Conservation (phyloP, 35 echinoderm and acorn worm genomes). For the Strongylocentrotus purpuratus region DNA sequence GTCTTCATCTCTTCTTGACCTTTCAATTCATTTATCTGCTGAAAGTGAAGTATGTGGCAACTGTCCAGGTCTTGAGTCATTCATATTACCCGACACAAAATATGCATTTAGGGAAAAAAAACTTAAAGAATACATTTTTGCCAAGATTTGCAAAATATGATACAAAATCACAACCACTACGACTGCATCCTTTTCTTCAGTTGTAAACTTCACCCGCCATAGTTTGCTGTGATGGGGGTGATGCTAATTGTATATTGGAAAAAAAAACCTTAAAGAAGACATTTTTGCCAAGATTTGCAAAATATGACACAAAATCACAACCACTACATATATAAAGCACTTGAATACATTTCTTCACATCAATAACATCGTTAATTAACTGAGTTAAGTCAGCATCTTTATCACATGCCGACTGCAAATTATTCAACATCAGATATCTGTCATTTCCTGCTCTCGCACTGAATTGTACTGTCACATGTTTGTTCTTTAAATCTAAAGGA, state of each 20-base stretch:
- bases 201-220: too few species aligned
- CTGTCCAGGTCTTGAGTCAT: not conserved
- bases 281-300: conserved; percentile 53
- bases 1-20: too few species aligned
- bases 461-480: conserved; percentile 51
- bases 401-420: conserved; percentile 29
- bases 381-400: conserved; percentile 51
- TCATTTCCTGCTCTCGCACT: not conserved
- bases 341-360: conserved; percentile 50
- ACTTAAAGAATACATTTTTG: conserved; percentile 56
- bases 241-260: too few species aligned
- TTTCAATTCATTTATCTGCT: not conserved
- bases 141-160: conserved; percentile 65
- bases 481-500: not conserved
- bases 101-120: conserved; percentile 38
- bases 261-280: conserved; percentile 58
- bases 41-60: not conserved
- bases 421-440: conserved; percentile 48
- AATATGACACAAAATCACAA: conserved; percentile 80
- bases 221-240: too few species aligned
- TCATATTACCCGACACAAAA: conserved; percentile 53
- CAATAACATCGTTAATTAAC: not conserved
- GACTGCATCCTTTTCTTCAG: too few species aligned
- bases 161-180: conserved; percentile 72
- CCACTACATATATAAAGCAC: conserved; percentile 63